These are phyloP conservation scores for Yponomeuta cagnagella DNA, from an alignment of 2,888 invertebrate genomes.

Conservation along the genomic window DNA sequence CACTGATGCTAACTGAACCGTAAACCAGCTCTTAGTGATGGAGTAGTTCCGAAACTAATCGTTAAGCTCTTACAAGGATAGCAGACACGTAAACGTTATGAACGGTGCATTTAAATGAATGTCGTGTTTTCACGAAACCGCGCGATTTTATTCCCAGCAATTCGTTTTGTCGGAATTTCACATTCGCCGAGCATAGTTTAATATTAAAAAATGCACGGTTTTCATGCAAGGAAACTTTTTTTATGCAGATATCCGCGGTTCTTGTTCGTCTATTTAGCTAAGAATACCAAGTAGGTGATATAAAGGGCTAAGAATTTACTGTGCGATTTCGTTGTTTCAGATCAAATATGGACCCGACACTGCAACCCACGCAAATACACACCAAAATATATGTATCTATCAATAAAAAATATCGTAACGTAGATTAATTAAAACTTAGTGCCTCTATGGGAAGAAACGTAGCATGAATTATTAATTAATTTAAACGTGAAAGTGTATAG, in stretches of 20 bases:
- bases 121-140: not conserved
- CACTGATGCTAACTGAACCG: too few relatives aligned
- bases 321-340: not conserved
- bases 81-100: not conserved
- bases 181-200: not conserved
- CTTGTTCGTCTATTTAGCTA: not conserved
- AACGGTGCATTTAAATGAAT: not conserved
- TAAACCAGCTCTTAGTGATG: too few relatives aligned
- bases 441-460: constrained; percentile 6
- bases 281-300: not conserved
- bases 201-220: not conserved
- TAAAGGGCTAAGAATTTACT: not conserved
- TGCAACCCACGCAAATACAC: not conserved
- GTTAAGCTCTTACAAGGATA: not conserved
- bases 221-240: not conserved
- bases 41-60: too few relatives aligned
- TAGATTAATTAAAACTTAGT: constrained; percentile 6
- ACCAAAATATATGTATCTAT: not conserved
- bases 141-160: not conserved
- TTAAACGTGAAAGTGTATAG: not conserved
- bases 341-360: not conserved
- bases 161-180: not conserved
- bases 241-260: too few relatives aligned
- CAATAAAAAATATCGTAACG: not conserved
- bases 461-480: not conserved